These are phyloP conservation scores for Habropoda laboriosa DNA, from an alignment of 1,140 invertebrate species.

Conservation along the genomic window DNA sequence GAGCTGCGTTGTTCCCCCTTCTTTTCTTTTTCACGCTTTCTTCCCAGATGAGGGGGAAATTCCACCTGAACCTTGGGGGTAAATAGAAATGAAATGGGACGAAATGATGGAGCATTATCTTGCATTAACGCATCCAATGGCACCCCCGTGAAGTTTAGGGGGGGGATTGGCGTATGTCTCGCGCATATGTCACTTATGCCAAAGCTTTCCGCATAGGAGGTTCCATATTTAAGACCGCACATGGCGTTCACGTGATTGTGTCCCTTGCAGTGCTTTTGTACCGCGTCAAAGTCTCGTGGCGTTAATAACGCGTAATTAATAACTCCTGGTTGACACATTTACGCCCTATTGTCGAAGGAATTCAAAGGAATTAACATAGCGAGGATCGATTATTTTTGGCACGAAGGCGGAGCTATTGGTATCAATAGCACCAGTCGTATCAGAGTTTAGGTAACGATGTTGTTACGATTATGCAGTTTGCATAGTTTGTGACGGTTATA, in stretches of 20 bases:
- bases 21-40: background rate
- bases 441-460: background rate
- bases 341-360: background rate
- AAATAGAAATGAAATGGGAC: constrained; percentile 41
- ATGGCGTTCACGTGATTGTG: constrained; percentile 46
- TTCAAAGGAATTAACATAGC: background rate
- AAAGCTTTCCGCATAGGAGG: constrained; percentile 56
- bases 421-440: too few relatives aligned
- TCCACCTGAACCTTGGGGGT: constrained; percentile 51
- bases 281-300: background rate
- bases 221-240: constrained; percentile 55
- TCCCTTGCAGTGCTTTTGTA: constrained; percentile 11
- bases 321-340: background rate
- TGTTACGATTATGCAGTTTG: background rate
- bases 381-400: background rate
- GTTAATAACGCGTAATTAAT: constrained; percentile 29
- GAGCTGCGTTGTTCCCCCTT: background rate
- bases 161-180: constrained; percentile 13
- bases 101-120: constrained; percentile 56
- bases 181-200: constrained; percentile 61
- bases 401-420: too few relatives aligned
- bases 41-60: constrained; percentile 26
- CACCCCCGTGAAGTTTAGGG: constrained; percentile 23
- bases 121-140: constrained; percentile 56
- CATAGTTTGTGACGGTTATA: background rate